Percentiles rank a stretch among this genome's conserved stretches.
phyloP scores from a whole-genome alignment of 1,140 invertebrate species.

The Nomia melanderi region DNA sequence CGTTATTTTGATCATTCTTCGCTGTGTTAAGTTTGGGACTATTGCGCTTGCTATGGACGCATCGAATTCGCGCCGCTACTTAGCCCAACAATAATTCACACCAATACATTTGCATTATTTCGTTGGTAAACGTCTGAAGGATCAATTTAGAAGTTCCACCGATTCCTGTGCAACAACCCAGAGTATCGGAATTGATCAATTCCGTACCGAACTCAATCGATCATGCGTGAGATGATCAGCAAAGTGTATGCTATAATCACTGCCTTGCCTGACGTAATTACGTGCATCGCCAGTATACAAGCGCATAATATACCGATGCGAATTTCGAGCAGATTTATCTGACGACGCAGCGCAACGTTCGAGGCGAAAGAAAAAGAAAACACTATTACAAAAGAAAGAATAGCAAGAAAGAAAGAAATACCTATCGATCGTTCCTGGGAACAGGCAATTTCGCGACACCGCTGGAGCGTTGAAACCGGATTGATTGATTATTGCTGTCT shows the following conservation, averaged over 20 bases:
- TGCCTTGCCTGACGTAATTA: conserved; percentile 60
- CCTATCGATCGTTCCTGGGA: neutral
- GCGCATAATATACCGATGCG: conserved; percentile 3
- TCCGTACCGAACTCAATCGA: no score
- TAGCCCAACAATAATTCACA: no score
- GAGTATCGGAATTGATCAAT: no score
- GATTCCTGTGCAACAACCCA: no score
- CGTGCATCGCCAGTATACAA: conserved; percentile 44
- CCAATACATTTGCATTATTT: no score
- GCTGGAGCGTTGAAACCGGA: neutral
- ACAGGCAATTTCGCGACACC: neutral
- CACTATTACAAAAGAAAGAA: neutral
- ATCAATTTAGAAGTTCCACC: no score
- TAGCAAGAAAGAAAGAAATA: neutral
- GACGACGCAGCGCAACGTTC: neutral
- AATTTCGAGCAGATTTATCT: conserved; percentile 20
- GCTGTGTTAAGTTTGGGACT: no score
- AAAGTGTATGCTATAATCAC: conserved; percentile 61
- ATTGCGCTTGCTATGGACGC: no score
- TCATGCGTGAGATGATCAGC: conserved; percentile 10
- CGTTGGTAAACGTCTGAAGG: no score
- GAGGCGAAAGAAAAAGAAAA: neutral
- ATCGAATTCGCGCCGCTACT: no score
- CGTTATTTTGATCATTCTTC: no score
- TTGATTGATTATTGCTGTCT: conserved; percentile 6